Base-by-base conservation (phyloP, 2,797 vertebrate genomes). In the Semaprochilodus insignis region DNA sequence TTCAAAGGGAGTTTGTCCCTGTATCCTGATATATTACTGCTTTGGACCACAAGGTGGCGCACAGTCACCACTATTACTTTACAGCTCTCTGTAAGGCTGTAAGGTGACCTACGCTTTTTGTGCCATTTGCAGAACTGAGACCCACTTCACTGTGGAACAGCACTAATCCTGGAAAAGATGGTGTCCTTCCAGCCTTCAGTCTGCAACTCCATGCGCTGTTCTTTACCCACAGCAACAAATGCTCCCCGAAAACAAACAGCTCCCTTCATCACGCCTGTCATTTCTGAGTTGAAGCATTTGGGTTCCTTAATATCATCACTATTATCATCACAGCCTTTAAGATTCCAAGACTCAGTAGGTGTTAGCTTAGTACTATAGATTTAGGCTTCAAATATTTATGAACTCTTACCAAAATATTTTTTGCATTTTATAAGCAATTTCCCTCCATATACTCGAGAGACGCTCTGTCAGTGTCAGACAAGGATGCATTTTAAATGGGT, bases 121-220 rank as follows among this genome's bases (percentile, higher is more conserved):
- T 83, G 54, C 75, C 77, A 65, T 71, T 65, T 34, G 23, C 85
- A 88, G 87, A 80, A 83, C 27, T 14, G 85, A 85, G 63, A 83
- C 85, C 0, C 63, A 57, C 74, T 85, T 88, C 78, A 71, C 66
- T 66, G 69, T 81, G 73, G 87, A 88, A 16, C 87, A 86, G 73
- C 70, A 15, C 36, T 86, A 77, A 88, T 51, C 10, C 55, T 11
- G n/a, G 8, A 57, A 59, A n/a, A 51, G n/a, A 31, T 6, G 62
- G 8, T 44, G 15, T 25, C 36, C 34, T 54, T 2, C 2, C 21
- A 74, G 40, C 27, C 8, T 16, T 25, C 6, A 70, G 34, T 51
- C 67, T 14, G 7, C 19, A 62, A 60, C 55, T 34, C 55, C 48
- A 17, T 48, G 31, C 59, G 40, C 8, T 6, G 40, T 57, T 63